These are phyloP conservation scores for Dissostichus mawsoni DNA, from an alignment of 2,113 vertebrate species.

Conservation along the genomic window DNA sequence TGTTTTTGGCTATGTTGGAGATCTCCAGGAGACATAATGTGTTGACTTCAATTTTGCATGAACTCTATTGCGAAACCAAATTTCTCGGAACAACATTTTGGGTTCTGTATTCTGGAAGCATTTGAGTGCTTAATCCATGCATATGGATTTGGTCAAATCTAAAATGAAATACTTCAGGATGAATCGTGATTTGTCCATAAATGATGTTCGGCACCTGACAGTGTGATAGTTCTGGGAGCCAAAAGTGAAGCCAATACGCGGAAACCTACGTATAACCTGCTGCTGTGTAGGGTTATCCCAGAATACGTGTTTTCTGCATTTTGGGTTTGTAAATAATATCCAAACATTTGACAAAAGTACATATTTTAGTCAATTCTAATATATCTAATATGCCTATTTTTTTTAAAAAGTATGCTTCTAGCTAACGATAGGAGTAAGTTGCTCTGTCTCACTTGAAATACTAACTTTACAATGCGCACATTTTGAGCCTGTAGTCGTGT, in stretches of 20 bases:
- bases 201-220: neutral
- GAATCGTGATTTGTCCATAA: slow-evolving; percentile 14
- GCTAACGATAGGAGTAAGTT: too few species aligned
- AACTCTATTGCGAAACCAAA: slow-evolving; percentile 25
- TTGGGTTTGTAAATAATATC: neutral
- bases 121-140: neutral
- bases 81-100: slow-evolving; percentile 27
- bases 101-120: neutral
- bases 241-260: slow-evolving; percentile 3
- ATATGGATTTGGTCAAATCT: slow-evolving; percentile 47
- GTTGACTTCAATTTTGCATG: slow-evolving; percentile 16
- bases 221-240: neutral
- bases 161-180: neutral
- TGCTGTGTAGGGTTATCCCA: neutral
- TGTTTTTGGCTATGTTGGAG: slow-evolving; percentile 26
- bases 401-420: too few species aligned
- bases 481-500: too few species aligned
- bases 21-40: slow-evolving; percentile 23
- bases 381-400: too few species aligned
- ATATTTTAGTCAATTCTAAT: neutral
- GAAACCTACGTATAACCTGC: neutral
- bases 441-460: too few species aligned
- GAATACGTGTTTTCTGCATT: neutral
- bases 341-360: neutral
- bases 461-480: too few species aligned